Evolutionary conservation across 2,888 invertebrate genomes (phyloP), one percentile per base, ranked within the genome.

Genomic region (Deroplatys truncata): DNA sequence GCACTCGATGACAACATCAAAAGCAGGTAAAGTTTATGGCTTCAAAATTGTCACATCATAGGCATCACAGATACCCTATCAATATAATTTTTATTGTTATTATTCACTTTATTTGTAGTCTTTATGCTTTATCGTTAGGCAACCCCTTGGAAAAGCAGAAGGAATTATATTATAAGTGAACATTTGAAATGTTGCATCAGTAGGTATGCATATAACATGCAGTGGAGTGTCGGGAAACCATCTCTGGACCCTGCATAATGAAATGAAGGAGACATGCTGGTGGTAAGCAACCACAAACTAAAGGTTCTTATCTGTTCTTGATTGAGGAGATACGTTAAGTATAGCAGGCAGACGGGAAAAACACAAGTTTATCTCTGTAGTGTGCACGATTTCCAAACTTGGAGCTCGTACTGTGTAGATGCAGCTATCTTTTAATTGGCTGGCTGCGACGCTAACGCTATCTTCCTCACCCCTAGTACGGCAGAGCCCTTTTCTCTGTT

Each of bases 361-460:
- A 72, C 56, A 25, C 56, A 20, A 43, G 56, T 72, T 72, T 89
- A 88, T 84, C 82, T 84, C 16, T 35, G 43, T 83, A 84, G 43
- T 88, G 85, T 85, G 88, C 88, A 85, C 88, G 90, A 90, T 90
- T 90, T 90, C 83, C 49, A 90, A 90, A 90, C 88, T 90, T 90
- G 87, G 85, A 88, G 88, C 88, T 90, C 83, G 84, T 82, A 86
- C 85, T 82, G 85, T 20, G 88, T 88, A 29, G 85, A 56, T 82
- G 82, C n/a, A 88, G 90, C 90, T 90, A 90, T 90, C 90, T 90
- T 90, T 90, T 90, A 90, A 90, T 90, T 90, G 90, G 90, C 85
- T 90, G 43, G 82, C 28, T 28, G 88, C 56, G 25, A 25, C 56
- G 20, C 56, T 31, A 88, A 85, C 89, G 85, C 85, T 85, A 56